Conservation (phyloP, 2,797 vertebrate genomes). For the Chelon labrosus region DNA sequence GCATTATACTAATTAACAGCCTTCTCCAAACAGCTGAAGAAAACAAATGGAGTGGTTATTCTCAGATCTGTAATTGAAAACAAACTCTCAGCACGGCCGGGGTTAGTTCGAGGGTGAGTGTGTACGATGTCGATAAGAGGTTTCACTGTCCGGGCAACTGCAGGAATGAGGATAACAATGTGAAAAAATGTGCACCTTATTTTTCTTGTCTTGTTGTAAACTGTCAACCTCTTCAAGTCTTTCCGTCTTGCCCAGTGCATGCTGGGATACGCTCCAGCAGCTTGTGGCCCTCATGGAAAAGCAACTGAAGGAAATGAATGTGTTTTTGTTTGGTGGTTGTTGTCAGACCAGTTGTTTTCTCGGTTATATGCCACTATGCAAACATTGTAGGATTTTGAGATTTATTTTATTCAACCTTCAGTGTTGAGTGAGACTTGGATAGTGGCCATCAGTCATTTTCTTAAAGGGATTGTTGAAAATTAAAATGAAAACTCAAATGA, state of each 20-base stretch:
- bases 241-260: neutral
- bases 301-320: neutral
- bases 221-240: neutral
- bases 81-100: neutral
- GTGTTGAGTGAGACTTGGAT: neutral
- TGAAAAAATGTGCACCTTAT: neutral
- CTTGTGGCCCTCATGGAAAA: neutral
- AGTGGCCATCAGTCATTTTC: too few relatives aligned
- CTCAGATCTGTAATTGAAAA: neutral
- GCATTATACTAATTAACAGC: neutral
- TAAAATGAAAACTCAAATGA: too few relatives aligned
- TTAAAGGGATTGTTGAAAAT: too few relatives aligned
- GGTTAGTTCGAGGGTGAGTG: neutral
- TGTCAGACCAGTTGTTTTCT: neutral
- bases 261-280: neutral
- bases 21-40: neutral
- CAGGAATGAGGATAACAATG: neutral
- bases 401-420: neutral
- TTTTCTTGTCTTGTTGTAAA: neutral
- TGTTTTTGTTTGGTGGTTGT: neutral
- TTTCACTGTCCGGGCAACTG: neutral
- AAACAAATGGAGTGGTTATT: neutral
- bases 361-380: neutral
- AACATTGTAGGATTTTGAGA: neutral
- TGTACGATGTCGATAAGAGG: neutral